Conservation (phyloP, 2,797 vertebrate genomes). For the Crocidura indochinensis region DNA sequence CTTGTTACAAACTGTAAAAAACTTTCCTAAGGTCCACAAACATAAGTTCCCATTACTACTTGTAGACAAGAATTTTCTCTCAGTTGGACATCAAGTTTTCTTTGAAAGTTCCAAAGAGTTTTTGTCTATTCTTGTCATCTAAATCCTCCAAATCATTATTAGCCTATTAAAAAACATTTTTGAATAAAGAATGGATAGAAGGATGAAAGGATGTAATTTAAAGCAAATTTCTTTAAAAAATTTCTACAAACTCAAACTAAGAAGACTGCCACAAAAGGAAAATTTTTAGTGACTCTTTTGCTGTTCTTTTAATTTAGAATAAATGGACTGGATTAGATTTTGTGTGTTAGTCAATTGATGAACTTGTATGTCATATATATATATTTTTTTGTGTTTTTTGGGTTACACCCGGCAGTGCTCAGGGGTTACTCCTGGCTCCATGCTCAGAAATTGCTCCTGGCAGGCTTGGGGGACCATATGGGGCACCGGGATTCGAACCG, state of each 20-base stretch:
- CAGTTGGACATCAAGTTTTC: neutral
- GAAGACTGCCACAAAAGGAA: neutral
- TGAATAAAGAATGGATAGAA: conserved; percentile 7
- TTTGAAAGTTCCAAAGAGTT: neutral
- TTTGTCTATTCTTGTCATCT: neutral
- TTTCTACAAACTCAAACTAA: neutral
- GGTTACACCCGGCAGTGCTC: too few species aligned
- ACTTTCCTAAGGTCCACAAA: neutral
- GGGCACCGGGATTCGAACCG: too few species aligned
- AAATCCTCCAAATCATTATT: conserved; percentile 20
- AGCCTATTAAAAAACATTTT: neutral
- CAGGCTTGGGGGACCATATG: too few species aligned
- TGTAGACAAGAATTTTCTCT: conserved; percentile 36
- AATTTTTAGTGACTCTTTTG: conserved; percentile 22
- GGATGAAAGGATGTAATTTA: neutral
- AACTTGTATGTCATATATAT: neutral
- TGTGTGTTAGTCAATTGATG: neutral
- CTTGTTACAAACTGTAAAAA: conserved; percentile 8
- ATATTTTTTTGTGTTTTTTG: too few species aligned
- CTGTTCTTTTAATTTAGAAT: conserved; percentile 9
- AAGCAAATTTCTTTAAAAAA: conserved; percentile 52
- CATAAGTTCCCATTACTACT: neutral
- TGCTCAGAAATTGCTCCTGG: too few species aligned
- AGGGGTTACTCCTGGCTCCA: too few species aligned
- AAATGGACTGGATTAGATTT: neutral